Evolutionary conservation across 2,113 vertebrate species (phyloP), one percentile per base, ranked within the genome.

Genomic region (Bubo blakistoni): DNA sequence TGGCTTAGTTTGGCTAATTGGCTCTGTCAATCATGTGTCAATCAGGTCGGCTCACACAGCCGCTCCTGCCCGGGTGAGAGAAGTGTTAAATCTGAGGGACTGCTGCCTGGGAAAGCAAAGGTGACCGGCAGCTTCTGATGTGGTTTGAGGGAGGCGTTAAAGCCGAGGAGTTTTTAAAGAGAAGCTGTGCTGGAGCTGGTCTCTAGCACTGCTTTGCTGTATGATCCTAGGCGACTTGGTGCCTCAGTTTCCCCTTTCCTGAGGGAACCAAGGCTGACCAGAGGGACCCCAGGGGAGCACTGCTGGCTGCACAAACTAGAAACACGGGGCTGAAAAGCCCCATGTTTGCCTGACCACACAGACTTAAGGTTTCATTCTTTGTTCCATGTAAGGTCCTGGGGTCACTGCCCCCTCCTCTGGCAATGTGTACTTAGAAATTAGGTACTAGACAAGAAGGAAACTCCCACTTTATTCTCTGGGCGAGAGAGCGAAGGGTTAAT

Each of bases 1-100:
- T 97, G 96, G 57, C 94, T 94, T 91, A 80, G 49, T 94, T 94
- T 87, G 89, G 82, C 91, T 96, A 96, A 97, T 97, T 97, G 95
- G 95, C 94, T 95, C 86, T 87, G 95, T 96, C 96, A 96, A 93
- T 96, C 96, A 97, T 51, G 70, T 79, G 90, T 93, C 95, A 94
- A 21, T 94, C 93, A 95, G 95, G 92, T 61, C 13, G 21, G 86
- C 90, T 91, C 78, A 51, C 26, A 44, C 42, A 22, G 55, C 36
- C 17, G 36, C 73, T 92, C 92, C 82, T 61, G 77, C 82, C 88
- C 4, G 36, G 69, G 36, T 13, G 73, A 91, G 84, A 66, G 85
- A 79, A 91, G 91, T 19, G 52, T 71, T 77, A 14, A 59, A 55
- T 27, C 29, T 1, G 12, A 49, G 87, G 63, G 38, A 30, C 61